Conservation (phyloP, 2,797 vertebrate genomes). For the Linurgus olivaceus region DNA sequence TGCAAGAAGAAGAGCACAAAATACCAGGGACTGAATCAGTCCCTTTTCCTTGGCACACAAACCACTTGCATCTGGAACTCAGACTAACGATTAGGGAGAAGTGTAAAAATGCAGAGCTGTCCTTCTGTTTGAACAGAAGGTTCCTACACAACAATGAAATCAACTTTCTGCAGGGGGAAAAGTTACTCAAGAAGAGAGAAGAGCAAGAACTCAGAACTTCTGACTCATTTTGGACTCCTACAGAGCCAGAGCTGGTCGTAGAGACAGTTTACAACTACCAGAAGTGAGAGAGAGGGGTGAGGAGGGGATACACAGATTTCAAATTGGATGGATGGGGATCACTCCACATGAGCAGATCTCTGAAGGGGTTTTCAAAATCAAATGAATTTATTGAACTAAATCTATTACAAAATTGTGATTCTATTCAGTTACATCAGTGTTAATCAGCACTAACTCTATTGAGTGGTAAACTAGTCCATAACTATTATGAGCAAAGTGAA, state of each 20-base stretch:
- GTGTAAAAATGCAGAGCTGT: not conserved
- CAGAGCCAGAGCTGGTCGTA: not conserved
- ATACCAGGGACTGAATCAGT: not conserved
- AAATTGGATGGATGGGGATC: not conserved
- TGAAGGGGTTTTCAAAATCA: not conserved
- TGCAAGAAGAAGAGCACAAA: not conserved
- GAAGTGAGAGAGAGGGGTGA: not conserved
- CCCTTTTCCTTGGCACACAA: constrained; percentile 8
- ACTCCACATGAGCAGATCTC: not conserved
- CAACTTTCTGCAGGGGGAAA: not conserved
- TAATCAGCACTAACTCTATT: not conserved
- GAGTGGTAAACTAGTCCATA: not conserved
- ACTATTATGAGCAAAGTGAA: not conserved
- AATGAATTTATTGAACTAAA: not conserved
- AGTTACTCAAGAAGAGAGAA: not conserved
- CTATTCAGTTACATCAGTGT: not conserved
- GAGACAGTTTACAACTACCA: not conserved
- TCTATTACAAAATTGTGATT: not conserved
- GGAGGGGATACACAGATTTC: not conserved
- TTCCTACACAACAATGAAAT: constrained; percentile 16
- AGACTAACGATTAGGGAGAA: not conserved
- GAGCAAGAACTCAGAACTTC: not conserved
- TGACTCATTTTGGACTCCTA: not conserved
- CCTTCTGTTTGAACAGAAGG: constrained; percentile 34
- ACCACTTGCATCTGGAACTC: not conserved